Evolutionary conservation across 2,113 vertebrate species (phyloP), one percentile per base, ranked within the genome.

Genomic region (Eublepharis macularius): DNA sequence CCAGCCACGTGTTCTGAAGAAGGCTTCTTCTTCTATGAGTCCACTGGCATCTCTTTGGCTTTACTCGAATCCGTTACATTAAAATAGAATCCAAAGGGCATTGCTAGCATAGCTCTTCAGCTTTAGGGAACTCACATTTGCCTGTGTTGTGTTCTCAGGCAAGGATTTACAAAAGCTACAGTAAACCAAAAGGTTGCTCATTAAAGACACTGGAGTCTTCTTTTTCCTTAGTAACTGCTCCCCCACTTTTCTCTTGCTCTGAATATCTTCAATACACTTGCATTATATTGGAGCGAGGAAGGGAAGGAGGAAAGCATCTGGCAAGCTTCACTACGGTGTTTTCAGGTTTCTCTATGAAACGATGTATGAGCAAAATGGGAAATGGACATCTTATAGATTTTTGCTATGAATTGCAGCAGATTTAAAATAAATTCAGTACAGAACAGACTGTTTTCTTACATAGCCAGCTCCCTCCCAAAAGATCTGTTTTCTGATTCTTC

Each of bases 181-280:
- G 91, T 89, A 93, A 97, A 94, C 87, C 90, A 91, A 94, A 92
- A 86, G 85, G 88, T 95, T 93, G 90, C 92, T 95, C 87, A 87
- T 95, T 95, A 94, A 92, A 94, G 88, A 85, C 83, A 2, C 87
- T 87, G 87, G 76, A 45, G n/a, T 84, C 88, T 88, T 76, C 92
- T 77, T 77, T 86, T 60, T 12, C 84, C 75, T 13, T 43, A 77
- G 49, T 41, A 86, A 91, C 66, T 14, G 70, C 34, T 73, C 68
- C 86, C 84, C 86, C 34, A 34, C 65, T 75, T 41, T 83, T 60
- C 81, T 76, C 36, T 76, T 45, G 74, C 12, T 77, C 72, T 36
- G 51, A 85, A 73, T n/a, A 11, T 36, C 54, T 74, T 41, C 87
- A 82, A 21, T 14, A 49, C 73, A 73, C 65, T 73, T 57, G 19